phyloP scores from a whole-genome alignment of 2,888 invertebrate genomes.

The Leptopilina myrica region DNA sequence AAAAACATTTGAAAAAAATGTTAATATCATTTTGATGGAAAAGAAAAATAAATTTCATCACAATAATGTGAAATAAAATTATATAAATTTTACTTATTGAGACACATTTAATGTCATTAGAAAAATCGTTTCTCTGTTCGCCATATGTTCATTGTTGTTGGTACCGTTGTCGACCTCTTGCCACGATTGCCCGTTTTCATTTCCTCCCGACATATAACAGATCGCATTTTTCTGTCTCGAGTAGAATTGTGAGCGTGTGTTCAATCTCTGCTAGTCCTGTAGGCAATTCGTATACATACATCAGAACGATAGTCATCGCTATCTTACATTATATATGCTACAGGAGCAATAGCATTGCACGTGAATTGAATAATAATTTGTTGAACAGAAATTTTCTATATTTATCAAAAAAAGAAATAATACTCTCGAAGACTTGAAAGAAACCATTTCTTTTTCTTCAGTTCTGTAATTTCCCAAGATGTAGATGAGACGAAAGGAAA shows the following conservation, averaged over 20 bases:
- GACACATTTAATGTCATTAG: not conserved
- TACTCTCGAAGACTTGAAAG: too few relatives aligned
- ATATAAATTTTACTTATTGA: too few relatives aligned
- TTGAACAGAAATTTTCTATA: not conserved
- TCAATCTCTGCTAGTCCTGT: not conserved
- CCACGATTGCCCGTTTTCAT: constrained; percentile 36
- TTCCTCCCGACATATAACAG: constrained; percentile 31
- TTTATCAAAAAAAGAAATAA: not conserved
- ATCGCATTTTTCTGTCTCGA: constrained; percentile 30
- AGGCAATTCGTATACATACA: constrained; percentile 31
- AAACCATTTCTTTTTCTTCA: too few relatives aligned
- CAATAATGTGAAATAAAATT: too few relatives aligned
- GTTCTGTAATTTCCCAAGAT: too few relatives aligned
- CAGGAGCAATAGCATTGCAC: constrained; percentile 15
- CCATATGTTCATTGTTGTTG: constrained; percentile 6
- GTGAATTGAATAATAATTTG: constrained; percentile 32
- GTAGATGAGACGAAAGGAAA: not conserved
- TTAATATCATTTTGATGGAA: too few relatives aligned
- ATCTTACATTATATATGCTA: constrained; percentile 11
- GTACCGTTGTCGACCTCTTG: constrained; percentile 36
- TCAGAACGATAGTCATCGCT: constrained; percentile 31
- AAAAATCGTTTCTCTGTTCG: constrained; percentile 33
- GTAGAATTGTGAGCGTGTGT: not conserved
- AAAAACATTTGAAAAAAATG: not conserved
- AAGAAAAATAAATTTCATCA: too few relatives aligned